Percentiles rank a stretch among this genome's conserved stretches.
These are phyloP conservation scores for Leptocoma aspasia DNA, from an alignment of 2,113 vertebrate species.

Conservation along the genomic window DNA sequence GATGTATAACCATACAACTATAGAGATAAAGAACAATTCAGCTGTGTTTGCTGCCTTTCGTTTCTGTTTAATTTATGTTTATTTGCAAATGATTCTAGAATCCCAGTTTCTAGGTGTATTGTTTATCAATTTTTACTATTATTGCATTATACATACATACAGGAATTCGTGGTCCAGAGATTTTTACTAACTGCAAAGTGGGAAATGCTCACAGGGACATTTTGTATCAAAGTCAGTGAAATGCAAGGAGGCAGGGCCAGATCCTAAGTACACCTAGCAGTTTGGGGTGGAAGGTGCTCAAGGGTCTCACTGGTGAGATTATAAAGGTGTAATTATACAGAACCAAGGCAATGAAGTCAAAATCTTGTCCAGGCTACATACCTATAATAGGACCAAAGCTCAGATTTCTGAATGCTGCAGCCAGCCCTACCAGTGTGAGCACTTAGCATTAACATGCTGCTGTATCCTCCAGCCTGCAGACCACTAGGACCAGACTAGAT, in stretches of 20 bases:
- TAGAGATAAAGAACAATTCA: not conserved
- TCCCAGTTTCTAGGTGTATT: not conserved
- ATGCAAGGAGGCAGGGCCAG: not conserved
- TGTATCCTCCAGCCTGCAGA: not conserved
- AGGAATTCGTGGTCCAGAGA: not conserved
- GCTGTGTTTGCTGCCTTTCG: not conserved
- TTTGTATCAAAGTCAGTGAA: not conserved
- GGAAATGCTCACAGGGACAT: not conserved
- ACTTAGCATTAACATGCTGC: not conserved
- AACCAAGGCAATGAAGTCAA: not conserved
- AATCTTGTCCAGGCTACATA: not conserved
- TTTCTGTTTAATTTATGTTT: not conserved
- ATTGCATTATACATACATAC: not conserved
- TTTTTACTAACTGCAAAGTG: not conserved
- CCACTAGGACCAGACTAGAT: not conserved
- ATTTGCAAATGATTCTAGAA: not conserved
- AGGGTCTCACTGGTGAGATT: not conserved
- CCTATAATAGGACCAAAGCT: not conserved
- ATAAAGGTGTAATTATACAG: not conserved
- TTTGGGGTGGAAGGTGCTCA: not conserved
- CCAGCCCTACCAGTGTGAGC: not conserved
- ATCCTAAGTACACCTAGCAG: not conserved
- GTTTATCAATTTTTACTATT: not conserved
- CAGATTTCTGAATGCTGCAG: not conserved
- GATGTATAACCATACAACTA: not conserved